phyloP scores from a whole-genome alignment of 2,113 vertebrate species.

The Synchiropus splendidus region DNA sequence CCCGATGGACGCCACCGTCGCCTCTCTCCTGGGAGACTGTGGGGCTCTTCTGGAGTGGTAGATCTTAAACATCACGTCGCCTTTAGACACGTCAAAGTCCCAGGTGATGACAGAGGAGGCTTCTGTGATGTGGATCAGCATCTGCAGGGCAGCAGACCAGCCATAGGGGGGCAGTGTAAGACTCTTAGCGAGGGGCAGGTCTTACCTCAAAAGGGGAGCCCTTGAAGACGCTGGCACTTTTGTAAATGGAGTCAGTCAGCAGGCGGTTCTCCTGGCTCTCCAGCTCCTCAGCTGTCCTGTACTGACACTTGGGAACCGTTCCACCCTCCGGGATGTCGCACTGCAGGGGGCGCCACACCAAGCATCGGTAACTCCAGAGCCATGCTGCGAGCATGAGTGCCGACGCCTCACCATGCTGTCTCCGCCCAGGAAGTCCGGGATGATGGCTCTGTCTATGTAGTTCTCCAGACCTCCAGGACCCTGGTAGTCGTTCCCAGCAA shows the following conservation, averaged over 20 bases:
- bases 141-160: slow-evolving; percentile 53
- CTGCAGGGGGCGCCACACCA: too few relatives aligned
- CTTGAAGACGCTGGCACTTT: slow-evolving; percentile 89
- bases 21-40: slow-evolving; percentile 78
- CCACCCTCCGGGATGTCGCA: slow-evolving; percentile 92
- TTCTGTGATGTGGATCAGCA: slow-evolving; percentile 85
- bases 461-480: slow-evolving; percentile 84
- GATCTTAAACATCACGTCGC: slow-evolving; percentile 87
- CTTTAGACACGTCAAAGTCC: slow-evolving; percentile 96
- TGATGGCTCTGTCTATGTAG: slow-evolving; percentile 85
- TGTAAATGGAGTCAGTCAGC: slow-evolving; percentile 92
- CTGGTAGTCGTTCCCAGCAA: slow-evolving; percentile 93
- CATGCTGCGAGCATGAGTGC: too few relatives aligned
- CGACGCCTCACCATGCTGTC: slow-evolving; percentile 81
- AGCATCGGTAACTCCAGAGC: too few relatives aligned
- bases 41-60: slow-evolving; percentile 85
- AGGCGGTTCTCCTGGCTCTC: slow-evolving; percentile 85
- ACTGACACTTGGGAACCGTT: slow-evolving; percentile 86
- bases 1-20: slow-evolving; percentile 72
- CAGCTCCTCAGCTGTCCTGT: slow-evolving; percentile 84
- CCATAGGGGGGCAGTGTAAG: background rate
- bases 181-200: background rate
- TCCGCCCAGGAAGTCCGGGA: slow-evolving; percentile 90
- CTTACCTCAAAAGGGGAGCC: slow-evolving; percentile 88
- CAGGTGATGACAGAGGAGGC: slow-evolving; percentile 91